Base-by-base conservation (phyloP, 2,888 invertebrate genomes). In the Actias luna region DNA sequence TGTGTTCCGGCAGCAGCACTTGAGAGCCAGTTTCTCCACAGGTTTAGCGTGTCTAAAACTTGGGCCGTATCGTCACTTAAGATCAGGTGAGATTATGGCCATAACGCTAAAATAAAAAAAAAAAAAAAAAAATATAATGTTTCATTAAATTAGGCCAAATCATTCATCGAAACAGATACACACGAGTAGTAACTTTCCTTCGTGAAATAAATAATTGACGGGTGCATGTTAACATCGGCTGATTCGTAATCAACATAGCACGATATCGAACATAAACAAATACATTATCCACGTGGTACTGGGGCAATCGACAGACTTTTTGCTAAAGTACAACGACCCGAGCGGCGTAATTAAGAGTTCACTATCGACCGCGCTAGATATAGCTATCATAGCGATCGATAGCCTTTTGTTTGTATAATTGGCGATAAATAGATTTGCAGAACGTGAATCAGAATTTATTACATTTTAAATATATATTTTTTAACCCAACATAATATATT, bases 341-440 rank as follows among this genome's bases (percentile, higher is more conserved):
- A 69, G 64, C 67, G 33, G 59, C 62, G 76, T 75, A 79, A 80
- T 81, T 79, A 78, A 76, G 71, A 76, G 75, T 77, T 78, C 77
- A 71, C 74, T 79, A 75, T 78, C 72, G 66, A 59, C 63, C 50
- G 27, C 50, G 58, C 63, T 61, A 60, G 67, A 63, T 65, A 65
- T 64, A 60, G 61, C 63, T 59, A 65, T 61, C 39, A 59, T 39
- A 52, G 22, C 59, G 12, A 63, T 29, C 29, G 55, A 62, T 64
- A 55, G 62, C 50, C 63, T 63, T 63, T 59, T 59, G 62, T 60
- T 58, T 52, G 36, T 55, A 25, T 50, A 50, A 50, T 50, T 50
- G 46, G 46, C 46, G 46, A 22, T 22, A 50, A 50, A 50, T 50
- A 50, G 46, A 50, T 50, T 50, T 25, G 22, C 25, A 2, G 46